phyloP scores from a whole-genome alignment of 2,797 vertebrate species.

The Aplochiton taeniatus region DNA sequence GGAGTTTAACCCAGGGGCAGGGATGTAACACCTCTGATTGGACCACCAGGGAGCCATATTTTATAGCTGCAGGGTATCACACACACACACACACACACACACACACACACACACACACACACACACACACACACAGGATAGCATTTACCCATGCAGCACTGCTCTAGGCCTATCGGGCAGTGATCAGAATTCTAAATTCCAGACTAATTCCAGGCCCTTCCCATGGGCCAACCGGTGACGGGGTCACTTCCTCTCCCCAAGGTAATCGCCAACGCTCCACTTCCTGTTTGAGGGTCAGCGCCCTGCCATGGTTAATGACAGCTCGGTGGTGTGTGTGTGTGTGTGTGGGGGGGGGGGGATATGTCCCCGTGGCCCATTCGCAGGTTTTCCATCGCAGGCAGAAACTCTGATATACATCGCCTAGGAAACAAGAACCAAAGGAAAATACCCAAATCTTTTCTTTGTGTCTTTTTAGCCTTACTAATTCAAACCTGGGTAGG shows the following conservation, averaged over 20 bases:
- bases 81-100: constrained; percentile 22
- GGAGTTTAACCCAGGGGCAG: too few species aligned
- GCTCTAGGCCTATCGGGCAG: constrained; percentile 18
- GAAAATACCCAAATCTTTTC: too few species aligned
- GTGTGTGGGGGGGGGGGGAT: not conserved
- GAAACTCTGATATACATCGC: not conserved
- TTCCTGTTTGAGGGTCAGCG: constrained; percentile 61
- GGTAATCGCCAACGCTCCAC: constrained; percentile 58
- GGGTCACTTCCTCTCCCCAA: constrained; percentile 54
- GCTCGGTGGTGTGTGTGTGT: constrained; percentile 11
- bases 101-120: constrained; percentile 21
- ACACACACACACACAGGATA: constrained; percentile 16
- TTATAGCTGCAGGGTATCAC: not conserved
- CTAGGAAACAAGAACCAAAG: not conserved
- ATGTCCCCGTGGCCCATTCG: not conserved
- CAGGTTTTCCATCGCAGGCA: too few species aligned
- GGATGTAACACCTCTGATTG: too few species aligned
- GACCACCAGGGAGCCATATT: too few species aligned
- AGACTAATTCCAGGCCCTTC: constrained; percentile 30
- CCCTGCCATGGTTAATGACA: constrained; percentile 39
- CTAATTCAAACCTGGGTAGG: too few species aligned
- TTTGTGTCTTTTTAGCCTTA: too few species aligned
- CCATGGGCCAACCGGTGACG: constrained; percentile 28
- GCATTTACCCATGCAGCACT: not conserved
- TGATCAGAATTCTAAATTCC: constrained; percentile 47